Conservation (phyloP, 35 echinoderm and acorn worm genomes). For the Lytechinus variegatus region DNA sequence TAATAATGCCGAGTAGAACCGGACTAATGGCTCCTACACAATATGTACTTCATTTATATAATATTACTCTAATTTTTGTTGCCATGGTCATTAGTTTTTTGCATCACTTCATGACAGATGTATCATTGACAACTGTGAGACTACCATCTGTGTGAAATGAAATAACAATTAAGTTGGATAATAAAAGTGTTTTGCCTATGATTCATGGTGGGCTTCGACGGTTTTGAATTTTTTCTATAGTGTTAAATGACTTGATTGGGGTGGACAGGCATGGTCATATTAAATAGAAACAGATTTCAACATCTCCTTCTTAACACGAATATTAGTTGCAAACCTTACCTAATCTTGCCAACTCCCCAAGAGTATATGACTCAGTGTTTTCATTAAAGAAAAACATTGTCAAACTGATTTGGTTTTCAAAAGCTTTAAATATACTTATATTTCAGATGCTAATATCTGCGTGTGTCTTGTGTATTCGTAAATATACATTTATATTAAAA, state of each 20-base stretch:
- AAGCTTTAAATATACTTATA: too few relatives aligned
- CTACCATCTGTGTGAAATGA: not conserved
- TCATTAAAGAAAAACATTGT: not conserved
- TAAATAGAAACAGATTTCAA: not conserved
- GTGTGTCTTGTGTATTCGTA: too few relatives aligned
- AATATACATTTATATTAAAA: too few relatives aligned
- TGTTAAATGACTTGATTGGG: not conserved
- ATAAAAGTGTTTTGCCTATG: not conserved
- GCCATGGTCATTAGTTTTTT: slow-evolving; percentile 12
- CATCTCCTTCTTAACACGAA: not conserved
- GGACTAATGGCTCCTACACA: not conserved
- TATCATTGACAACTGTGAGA: not conserved
- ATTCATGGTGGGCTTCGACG: not conserved
- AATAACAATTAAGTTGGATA: not conserved
- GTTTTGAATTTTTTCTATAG: not conserved
- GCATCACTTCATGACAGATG: not conserved
- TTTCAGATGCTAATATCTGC: too few relatives aligned
- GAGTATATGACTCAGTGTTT: not conserved
- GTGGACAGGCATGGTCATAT: not conserved
- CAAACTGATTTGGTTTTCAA: not conserved
- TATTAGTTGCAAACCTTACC: not conserved
- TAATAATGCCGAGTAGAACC: not conserved
- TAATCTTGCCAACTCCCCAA: not conserved
- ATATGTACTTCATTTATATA: not conserved
- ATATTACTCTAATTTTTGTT: not conserved